Conservation (phyloP, 2,888 invertebrate species). For the Drosophila suboccidentalis region DNA sequence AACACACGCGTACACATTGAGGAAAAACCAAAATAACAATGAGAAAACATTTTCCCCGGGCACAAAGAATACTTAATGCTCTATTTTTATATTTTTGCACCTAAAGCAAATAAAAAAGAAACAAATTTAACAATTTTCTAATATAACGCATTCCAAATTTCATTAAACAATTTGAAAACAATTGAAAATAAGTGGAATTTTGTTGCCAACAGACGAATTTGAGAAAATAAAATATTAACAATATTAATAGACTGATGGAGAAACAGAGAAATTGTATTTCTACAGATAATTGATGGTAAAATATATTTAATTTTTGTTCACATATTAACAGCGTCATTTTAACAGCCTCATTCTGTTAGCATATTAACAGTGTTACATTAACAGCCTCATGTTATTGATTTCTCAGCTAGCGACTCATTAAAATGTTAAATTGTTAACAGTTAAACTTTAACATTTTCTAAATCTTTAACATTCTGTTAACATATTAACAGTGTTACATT, state of each 20-base stretch:
- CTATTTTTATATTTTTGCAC: constrained; percentile 6
- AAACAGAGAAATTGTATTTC: too few relatives aligned
- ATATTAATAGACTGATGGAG: too few relatives aligned
- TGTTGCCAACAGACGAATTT: too few relatives aligned
- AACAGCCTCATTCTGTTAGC: not conserved
- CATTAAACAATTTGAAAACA: not conserved
- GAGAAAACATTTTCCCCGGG: constrained; percentile 20
- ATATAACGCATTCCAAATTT: too few relatives aligned
- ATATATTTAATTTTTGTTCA: not conserved
- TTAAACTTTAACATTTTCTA: not conserved
- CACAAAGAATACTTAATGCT: constrained; percentile 21
- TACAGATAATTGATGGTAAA: too few relatives aligned
- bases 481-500: too few relatives aligned
- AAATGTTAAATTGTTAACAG: not conserved
- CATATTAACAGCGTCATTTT: not conserved
- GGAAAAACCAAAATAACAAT: constrained; percentile 27
- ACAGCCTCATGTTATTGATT: not conserved
- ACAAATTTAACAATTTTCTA: not conserved
- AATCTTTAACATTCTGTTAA: too few relatives aligned
- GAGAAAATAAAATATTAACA: too few relatives aligned
- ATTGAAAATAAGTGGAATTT: too few relatives aligned
- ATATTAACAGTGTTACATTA: not conserved
- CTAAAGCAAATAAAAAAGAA: not conserved
- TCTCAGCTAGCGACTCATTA: not conserved
- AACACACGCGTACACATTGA: constrained; percentile 5